Evolutionary conservation across 2,888 invertebrate species (phyloP).

Genomic region (Limenitis camilla): DNA sequence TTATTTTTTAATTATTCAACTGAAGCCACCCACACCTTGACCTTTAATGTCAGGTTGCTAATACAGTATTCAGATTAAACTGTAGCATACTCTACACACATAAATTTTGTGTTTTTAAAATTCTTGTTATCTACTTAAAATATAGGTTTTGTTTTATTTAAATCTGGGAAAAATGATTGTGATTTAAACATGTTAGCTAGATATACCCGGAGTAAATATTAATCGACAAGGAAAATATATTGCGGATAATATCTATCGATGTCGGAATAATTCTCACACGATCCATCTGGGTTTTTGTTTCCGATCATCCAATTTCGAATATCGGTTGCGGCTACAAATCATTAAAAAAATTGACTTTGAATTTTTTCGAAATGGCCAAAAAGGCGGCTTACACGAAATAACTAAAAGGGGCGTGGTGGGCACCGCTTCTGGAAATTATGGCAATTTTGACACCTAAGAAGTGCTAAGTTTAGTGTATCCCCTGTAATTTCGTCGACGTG

Average conservation of each 20-base stretch:
- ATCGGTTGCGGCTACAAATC: constrained; percentile 68
- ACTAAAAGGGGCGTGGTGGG: constrained; percentile 57
- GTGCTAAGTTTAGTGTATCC: constrained; percentile 64
- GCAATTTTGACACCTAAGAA: constrained; percentile 73
- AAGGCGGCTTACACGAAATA: constrained; percentile 56
- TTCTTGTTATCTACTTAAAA: too few species aligned
- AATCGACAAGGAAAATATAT: constrained; percentile 6
- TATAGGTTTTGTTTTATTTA: too few species aligned
- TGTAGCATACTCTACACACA: too few species aligned
- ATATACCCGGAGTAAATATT: too few species aligned
- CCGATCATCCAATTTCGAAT: constrained; percentile 65
- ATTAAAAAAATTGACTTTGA: constrained; percentile 61
- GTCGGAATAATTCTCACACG: constrained; percentile 64
- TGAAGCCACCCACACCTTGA: too few species aligned
- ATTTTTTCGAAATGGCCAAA: constrained; percentile 56
- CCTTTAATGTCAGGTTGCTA: too few species aligned
- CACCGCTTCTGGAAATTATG: constrained; percentile 61
- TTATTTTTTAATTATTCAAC: too few species aligned
- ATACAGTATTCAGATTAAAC: too few species aligned
- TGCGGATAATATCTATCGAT: constrained; percentile 32
- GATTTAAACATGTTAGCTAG: too few species aligned
- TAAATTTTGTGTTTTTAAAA: too few species aligned
- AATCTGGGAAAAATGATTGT: too few species aligned
- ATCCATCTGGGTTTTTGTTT: constrained; percentile 51
- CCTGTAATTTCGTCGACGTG: constrained; percentile 65